Percentiles rank a stretch among this genome's conserved stretches.
These are phyloP conservation scores for Oscheius sp. DNA, from an alignment of 1,140 invertebrate species.

Conservation along the genomic window DNA sequence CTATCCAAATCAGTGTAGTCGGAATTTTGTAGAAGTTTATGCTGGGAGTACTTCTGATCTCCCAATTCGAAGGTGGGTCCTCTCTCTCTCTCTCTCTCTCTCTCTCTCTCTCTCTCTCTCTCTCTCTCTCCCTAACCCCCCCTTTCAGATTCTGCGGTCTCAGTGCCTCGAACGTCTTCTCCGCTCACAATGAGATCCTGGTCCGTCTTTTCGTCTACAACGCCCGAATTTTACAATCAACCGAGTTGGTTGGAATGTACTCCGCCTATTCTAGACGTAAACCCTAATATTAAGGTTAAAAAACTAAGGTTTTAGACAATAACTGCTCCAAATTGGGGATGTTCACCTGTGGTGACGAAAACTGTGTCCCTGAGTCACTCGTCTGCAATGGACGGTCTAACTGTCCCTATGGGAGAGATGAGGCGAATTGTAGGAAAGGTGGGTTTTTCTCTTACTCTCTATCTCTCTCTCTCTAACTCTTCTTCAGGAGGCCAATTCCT, in stretches of 20 bases:
- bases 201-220: slow-evolving; percentile 30
- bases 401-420: slow-evolving; percentile 40
- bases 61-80: slow-evolving; percentile 11
- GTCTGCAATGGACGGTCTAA: slow-evolving; percentile 37
- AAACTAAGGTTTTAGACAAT: slow-evolving; percentile 33
- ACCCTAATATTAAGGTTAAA: not conserved
- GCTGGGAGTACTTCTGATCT: slow-evolving; percentile 22
- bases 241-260: slow-evolving; percentile 24
- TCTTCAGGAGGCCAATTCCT: slow-evolving; percentile 9
- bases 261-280: slow-evolving; percentile 36
- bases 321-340: slow-evolving; percentile 29
- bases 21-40: slow-evolving; percentile 42
- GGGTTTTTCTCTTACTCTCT: not conserved
- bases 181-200: slow-evolving; percentile 30
- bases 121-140: not conserved
- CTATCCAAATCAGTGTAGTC: slow-evolving; percentile 33
- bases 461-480: not conserved
- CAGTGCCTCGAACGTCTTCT: slow-evolving; percentile 34
- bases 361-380: slow-evolving; percentile 29
- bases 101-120: not conserved
- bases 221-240: slow-evolving; percentile 13
- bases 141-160: slow-evolving; percentile 34
- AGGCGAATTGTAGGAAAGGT: not conserved
- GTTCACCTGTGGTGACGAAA: slow-evolving; percentile 40
- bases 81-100: not conserved